Conservation (phyloP, 2,113 vertebrate genomes). For the Neolamprologus modestus region DNA sequence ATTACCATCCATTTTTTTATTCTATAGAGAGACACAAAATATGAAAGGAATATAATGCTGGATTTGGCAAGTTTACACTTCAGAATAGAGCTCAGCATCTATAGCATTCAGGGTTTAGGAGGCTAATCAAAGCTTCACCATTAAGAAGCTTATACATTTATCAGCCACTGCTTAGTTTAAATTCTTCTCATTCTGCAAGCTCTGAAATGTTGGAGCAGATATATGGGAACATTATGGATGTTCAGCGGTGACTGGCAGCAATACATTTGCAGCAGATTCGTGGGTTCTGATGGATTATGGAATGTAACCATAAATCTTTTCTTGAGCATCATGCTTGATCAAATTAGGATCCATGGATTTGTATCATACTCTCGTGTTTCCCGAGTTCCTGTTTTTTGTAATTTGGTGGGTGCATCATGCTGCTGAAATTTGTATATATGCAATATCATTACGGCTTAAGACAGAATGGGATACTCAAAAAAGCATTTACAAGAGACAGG, state of each 20-base stretch:
- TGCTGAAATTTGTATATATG: fast-evolving
- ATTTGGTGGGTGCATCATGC: not conserved
- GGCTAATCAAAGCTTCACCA: not conserved
- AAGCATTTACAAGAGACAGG: not conserved
- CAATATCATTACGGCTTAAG: not conserved
- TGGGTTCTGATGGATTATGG: not conserved
- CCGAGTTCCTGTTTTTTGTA: fast-evolving
- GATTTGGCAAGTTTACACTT: not conserved
- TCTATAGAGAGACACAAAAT: not conserved
- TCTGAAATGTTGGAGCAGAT: not conserved
- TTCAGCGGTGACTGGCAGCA: not conserved
- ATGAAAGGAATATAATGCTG: not conserved
- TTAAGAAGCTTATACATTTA: not conserved
- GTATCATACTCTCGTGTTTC: not conserved
- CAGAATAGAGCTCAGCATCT: not conserved
- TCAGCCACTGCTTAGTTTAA: not conserved
- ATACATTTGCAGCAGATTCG: not conserved
- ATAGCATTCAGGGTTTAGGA: not conserved
- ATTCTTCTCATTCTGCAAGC: not conserved
- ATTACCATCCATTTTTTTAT: not conserved
- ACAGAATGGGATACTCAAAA: not conserved
- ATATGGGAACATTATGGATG: not conserved
- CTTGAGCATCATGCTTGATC: not conserved
- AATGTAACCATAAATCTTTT: not conserved
- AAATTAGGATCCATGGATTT: not conserved